Base-by-base conservation (phyloP, 1,140 invertebrate genomes). In the Euura saliciscinereae region DNA sequence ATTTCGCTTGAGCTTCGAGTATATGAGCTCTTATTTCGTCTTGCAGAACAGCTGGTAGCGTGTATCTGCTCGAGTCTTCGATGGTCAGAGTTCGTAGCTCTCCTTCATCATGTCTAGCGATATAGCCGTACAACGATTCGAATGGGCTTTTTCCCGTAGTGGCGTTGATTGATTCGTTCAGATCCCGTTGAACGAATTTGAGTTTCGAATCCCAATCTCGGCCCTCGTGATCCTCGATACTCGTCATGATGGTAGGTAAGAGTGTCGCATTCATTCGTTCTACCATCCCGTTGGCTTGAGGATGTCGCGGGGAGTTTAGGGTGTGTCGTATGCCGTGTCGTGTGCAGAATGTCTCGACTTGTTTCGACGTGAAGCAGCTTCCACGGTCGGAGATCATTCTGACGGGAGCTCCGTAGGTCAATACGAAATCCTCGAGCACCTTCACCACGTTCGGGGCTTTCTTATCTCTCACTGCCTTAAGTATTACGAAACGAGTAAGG, bases 331-430 rank as follows among this genome's bases (percentile, higher is more conserved):
- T 83, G 3, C 75, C 73, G 7, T 74, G 28, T 42, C 75, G 10
- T 5, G 75, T 44, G 43, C 78, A 78, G 73, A 79, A 80, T 43
- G 77, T 59, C 65, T 74, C 44, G 66, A 84, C 81, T 43, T 66
- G 28, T 10, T 79, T 74, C 1, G 76, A 75, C 0, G 79, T 81
- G 74, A 81, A 84, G n/a, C 77, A 70, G 42, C 73, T 78, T 10
- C 83, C 82, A 66, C 79, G 51, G 68, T 85, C 83, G 0, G 76
- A 68, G 2, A 80, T 74, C 43, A 85, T 78, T 51, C 75, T 43
- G 10, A 69, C 65, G 8, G 81, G 79, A 6, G 65, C 65, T 7
- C 77, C 77, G 71, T 74, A 78, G 11, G 28, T 28, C 28, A 44
- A 5, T 0, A 78, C 70, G 71, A 77, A 74, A 11, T 66, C 45